These are phyloP conservation scores for Clarias pachynema DNA, from an alignment of 2,797 vertebrate genomes.

Conservation along the genomic window DNA sequence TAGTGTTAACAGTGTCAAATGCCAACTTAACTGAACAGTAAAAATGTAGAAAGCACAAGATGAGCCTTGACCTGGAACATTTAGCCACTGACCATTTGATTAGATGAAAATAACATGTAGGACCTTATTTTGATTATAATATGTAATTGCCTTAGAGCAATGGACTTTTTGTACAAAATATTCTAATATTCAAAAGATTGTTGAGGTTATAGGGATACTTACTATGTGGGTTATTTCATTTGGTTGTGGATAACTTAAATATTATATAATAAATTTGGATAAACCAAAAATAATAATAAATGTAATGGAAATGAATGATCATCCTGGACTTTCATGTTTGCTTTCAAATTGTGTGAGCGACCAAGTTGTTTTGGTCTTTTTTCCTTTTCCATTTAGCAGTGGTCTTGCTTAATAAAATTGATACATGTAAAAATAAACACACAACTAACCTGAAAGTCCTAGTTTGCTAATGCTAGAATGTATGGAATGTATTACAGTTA, in stretches of 20 bases:
- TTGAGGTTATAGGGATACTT: background rate
- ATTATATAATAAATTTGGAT: background rate
- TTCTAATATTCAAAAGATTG: background rate
- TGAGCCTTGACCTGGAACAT: background rate
- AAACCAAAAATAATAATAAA: background rate
- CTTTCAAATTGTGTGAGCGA: background rate
- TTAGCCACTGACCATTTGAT: background rate
- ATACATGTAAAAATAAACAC: background rate
- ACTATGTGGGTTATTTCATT: too few species aligned
- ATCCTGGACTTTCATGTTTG: too few species aligned
- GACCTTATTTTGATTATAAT: background rate
- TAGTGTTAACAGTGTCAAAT: background rate
- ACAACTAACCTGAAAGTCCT: background rate
- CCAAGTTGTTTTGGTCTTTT: background rate
- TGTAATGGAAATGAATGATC: background rate
- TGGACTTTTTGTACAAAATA: background rate
- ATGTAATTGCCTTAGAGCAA: background rate
- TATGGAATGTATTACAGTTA: background rate
- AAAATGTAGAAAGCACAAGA: background rate
- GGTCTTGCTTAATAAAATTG: background rate
- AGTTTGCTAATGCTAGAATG: background rate
- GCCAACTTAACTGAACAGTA: background rate
- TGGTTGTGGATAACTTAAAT: too few species aligned
- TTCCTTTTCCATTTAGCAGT: background rate
- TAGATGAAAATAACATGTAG: background rate